Base-by-base conservation (phyloP, 1,140 invertebrate genomes). In the Diachasma alloeum region DNA sequence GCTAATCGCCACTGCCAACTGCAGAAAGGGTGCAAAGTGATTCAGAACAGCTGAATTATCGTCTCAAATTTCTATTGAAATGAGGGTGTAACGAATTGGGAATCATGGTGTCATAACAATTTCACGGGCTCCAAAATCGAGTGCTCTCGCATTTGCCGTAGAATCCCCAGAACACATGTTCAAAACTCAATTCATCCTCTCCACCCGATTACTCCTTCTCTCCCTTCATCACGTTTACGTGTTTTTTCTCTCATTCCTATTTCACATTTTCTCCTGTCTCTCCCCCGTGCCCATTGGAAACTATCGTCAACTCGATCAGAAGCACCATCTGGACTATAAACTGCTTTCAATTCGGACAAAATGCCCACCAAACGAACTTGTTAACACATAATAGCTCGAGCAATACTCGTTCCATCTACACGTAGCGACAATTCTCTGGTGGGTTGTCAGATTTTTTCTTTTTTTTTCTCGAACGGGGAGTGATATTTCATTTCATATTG, bases 261-360 rank as follows among this genome's bases (percentile, higher is more conserved):
- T 56, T 53, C 48, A n/a, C 48, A n/a, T 19, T 56, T 56, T 46
- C 22, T 8, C 8, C 69, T 24, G 13, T 48, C 69, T 19, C 36
- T 72, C 17, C 39, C 42, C 42, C 39, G 10, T n/a, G 0, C 44
- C 39, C 69, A 44, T 15, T 46, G 69, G 37, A 46, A 70, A 24
- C 69, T 56, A 56, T 72, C 69, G 39, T n/a, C 17, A 26, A 68
- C 66, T 79, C 73, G 75, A 77, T 76, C 79, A 69, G 36, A 17
- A 68, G 66, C 24, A 77, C 80, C 81, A 84, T 82, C 82, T 84
- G 82, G 82, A 66, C 74, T 79, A 76, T 81, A 82, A 83, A 81
- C 77, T 81, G 73, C 70, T 78, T 79, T 68, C 63, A 66, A 74
- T 70, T 78, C 53, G 44, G 26, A 72, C 70, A 79, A 81, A 83